Base-by-base conservation (phyloP, 2,888 invertebrate genomes). In the Meiosimyza platycephala region DNA sequence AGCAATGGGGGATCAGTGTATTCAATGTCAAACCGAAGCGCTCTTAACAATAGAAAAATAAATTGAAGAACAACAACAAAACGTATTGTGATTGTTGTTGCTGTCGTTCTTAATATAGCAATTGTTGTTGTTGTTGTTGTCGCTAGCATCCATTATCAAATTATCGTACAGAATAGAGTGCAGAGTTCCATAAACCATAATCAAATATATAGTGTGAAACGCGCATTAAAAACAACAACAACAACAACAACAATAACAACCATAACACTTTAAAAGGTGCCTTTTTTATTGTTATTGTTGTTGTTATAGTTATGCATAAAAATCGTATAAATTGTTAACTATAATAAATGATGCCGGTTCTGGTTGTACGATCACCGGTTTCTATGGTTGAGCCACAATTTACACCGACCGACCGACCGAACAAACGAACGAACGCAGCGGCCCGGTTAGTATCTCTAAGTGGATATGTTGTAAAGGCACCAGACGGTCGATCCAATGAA, bases 171-270 rank as follows among this genome's bases (percentile, higher is more conserved):
- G 66, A 66, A 64, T 50, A 66, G 66, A 70, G 73, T 71, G 59
- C 65, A 55, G 50, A 72, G 72, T 63, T 71, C 72, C 72, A 70
- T 70, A 72, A 72, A 72, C 75, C 70, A 71, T 75, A 67, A 71
- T 72, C 71, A 72, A 71, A 68, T 68, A 71, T 57, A 52, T 52
- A 63, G 62, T 70, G 63, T 40, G 40, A 28, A 60, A 57, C 28
- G 57, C 57, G 33, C 28, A 28, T 28, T 28, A 5, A 5, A 22
- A 16, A 48, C 40, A 55, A 55, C 22, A 64, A 22, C 52, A 65
- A 18, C 51, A 13, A 51, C 22, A 50, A 65, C 51, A 67, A 59
- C 22, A 50, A 65, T 28, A 67, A 59, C 59, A 60, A 12, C 50
- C 40, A n/a, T 18, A 50, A 64, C 16, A 50, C 50, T 18, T 9